These are phyloP conservation scores for Spodoptera littoralis DNA, from an alignment of 2,888 invertebrate species.

Conservation along the genomic window DNA sequence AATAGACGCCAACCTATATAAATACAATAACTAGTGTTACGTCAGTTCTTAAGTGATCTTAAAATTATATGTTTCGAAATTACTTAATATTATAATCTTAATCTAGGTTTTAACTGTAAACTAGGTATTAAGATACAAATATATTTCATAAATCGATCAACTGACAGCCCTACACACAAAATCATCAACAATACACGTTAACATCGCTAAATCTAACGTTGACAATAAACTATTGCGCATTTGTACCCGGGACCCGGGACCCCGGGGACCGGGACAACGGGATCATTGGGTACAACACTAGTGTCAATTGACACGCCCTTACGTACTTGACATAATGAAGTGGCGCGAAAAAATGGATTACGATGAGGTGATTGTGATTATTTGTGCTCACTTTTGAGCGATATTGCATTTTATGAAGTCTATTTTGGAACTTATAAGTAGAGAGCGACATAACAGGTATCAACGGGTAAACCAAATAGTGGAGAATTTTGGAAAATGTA, in stretches of 20 bases:
- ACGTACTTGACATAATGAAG: conserved; percentile 56
- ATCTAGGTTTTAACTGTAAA: too few relatives aligned
- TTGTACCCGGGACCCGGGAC: conserved; percentile 61
- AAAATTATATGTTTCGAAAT: too few relatives aligned
- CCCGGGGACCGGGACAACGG: conserved; percentile 5
- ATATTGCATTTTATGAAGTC: conserved; percentile 3
- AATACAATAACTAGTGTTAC: too few relatives aligned
- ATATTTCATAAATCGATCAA: too few relatives aligned
- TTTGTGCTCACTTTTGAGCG: conserved; percentile 2
- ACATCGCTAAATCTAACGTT: conserved; percentile 62
- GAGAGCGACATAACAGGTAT: too few relatives aligned
- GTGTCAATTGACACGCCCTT: conserved; percentile 49
- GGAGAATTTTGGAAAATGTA: too few relatives aligned
- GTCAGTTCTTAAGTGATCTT: too few relatives aligned
- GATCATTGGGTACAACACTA: conserved; percentile 6
- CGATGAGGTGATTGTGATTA: conserved; percentile 4
- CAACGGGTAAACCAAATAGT: too few relatives aligned
- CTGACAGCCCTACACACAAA: conserved; percentile 44
- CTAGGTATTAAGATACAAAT: too few relatives aligned
- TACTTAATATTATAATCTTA: too few relatives aligned
- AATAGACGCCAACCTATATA: too few relatives aligned
- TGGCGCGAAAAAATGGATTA: conserved; percentile 34
- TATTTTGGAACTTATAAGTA: too few relatives aligned
- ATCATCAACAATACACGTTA: conserved; percentile 43
- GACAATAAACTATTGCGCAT: conserved; percentile 67